These are phyloP conservation scores for Diplazon laetatorius DNA, from an alignment of 2,888 invertebrate species.

Conservation along the genomic window DNA sequence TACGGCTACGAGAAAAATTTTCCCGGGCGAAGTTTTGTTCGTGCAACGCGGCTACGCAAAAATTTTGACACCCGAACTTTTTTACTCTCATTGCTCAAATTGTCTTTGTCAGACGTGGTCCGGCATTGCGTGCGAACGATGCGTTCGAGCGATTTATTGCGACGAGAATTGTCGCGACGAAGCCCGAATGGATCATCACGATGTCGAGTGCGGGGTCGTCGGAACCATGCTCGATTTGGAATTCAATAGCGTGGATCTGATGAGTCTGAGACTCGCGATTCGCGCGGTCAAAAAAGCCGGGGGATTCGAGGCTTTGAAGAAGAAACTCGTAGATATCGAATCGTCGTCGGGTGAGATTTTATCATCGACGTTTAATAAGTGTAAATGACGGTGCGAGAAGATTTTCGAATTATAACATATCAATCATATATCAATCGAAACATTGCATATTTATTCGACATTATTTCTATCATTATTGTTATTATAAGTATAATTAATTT, in stretches of 20 bases:
- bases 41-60: slow-evolving; percentile 90
- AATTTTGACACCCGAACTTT: slow-evolving; percentile 84
- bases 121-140: slow-evolving; percentile 86
- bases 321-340: slow-evolving; percentile 65
- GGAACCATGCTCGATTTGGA: slow-evolving; percentile 85
- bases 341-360: slow-evolving; percentile 54
- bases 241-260: slow-evolving; percentile 87
- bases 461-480: no score
- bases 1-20: slow-evolving; percentile 87
- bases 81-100: slow-evolving; percentile 86
- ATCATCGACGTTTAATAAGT: no score
- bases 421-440: no score
- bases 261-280: slow-evolving; percentile 87
- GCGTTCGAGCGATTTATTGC: slow-evolving; percentile 88
- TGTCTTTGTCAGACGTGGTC: slow-evolving; percentile 86
- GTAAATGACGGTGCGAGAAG: no score
- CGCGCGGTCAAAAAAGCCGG: slow-evolving; percentile 81
- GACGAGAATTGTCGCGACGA: slow-evolving; percentile 85
- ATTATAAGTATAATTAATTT: no score
- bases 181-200: slow-evolving; percentile 89
- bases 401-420: no score
- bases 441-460: not conserved
- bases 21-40: slow-evolving; percentile 90
- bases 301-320: slow-evolving; percentile 80
- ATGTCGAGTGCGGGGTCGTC: slow-evolving; percentile 89